phyloP scores from a whole-genome alignment of 37 sponge, comb jelly and placozoan genomes.

The Eunapius fragilis region DNA sequence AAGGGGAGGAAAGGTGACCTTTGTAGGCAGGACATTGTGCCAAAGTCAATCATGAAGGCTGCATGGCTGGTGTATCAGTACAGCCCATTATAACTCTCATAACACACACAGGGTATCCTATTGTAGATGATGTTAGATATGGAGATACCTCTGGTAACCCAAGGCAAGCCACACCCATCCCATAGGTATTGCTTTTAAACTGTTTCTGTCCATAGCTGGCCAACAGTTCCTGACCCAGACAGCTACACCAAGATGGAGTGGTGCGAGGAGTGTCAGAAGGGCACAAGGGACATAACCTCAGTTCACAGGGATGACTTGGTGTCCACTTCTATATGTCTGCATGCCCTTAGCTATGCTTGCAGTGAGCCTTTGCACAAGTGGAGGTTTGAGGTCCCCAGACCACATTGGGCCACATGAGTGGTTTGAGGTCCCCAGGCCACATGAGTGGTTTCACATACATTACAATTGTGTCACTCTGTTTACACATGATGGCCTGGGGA shows the following conservation, averaged over 20 bases:
- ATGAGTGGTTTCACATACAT: too few relatives aligned
- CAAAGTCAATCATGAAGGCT: too few relatives aligned
- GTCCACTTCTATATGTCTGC: slow-evolving; percentile 22
- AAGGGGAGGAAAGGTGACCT: too few relatives aligned
- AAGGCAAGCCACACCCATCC: not conserved
- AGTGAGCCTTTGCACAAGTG: slow-evolving; percentile 21
- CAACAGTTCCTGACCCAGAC: not conserved
- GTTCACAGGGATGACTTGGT: slow-evolving; percentile 15
- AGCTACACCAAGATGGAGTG: slow-evolving; percentile 26
- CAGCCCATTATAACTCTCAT: not conserved
- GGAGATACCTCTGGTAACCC: slow-evolving; percentile 31
- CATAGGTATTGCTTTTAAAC: not conserved
- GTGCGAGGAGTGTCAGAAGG: slow-evolving; percentile 44
- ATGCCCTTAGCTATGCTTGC: slow-evolving; percentile 24
- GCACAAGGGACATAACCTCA: slow-evolving; percentile 1
- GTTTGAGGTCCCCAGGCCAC: not conserved
- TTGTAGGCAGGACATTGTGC: too few relatives aligned
- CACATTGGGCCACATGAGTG: slow-evolving; percentile 27
- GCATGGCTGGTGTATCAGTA: not conserved
- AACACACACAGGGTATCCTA: slow-evolving; percentile 43
- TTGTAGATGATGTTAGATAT: slow-evolving; percentile 53
- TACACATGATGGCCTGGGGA: too few relatives aligned
- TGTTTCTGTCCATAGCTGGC: not conserved
- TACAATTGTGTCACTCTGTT: not conserved
- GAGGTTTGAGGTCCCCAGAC: slow-evolving; percentile 49